Percentiles rank a stretch among this genome's conserved stretches.
Evolutionary conservation across 2,888 invertebrate genomes (phyloP).

Genomic region (Ctenicera cuprea): DNA sequence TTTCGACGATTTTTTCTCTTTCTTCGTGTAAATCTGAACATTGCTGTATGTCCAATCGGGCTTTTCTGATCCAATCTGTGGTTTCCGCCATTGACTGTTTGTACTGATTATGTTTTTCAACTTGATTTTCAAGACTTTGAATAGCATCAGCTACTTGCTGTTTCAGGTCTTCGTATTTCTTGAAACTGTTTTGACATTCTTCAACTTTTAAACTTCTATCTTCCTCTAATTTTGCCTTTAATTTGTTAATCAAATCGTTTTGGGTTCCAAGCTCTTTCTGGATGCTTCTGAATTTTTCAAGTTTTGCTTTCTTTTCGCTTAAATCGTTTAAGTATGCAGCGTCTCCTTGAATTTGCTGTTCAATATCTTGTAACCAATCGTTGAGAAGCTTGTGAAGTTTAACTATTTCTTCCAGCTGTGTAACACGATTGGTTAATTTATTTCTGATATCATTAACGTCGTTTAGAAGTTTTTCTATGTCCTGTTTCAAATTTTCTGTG

Average conservation of each 20-base stretch:
- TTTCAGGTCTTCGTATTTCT: constrained; percentile 82
- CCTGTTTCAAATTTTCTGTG: constrained; percentile 90
- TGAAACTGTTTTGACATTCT: constrained; percentile 82
- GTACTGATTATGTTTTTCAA: constrained; percentile 91
- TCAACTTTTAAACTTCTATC: constrained; percentile 77
- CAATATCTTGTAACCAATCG: constrained; percentile 93
- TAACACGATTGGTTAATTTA: constrained; percentile 83
- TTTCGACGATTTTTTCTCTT: constrained; percentile 84
- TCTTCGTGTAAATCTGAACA: constrained; percentile 93
- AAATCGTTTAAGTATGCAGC: constrained; percentile 87
- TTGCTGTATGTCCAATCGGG: constrained; percentile 88
- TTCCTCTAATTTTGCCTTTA: constrained; percentile 84
- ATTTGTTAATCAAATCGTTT: constrained; percentile 84
- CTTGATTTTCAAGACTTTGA: constrained; percentile 85
- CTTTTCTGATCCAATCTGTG: constrained; percentile 89
- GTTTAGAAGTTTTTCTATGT: constrained; percentile 90
- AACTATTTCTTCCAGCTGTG: constrained; percentile 90
- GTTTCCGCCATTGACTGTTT: constrained; percentile 88
- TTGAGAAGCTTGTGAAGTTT: constrained; percentile 87
- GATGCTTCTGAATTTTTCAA: constrained; percentile 91
- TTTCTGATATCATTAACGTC: constrained; percentile 88
- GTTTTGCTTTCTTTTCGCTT: constrained; percentile 91
- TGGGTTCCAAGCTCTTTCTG: constrained; percentile 89
- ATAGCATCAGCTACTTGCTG: constrained; percentile 81
- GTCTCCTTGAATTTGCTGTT: constrained; percentile 86